These are phyloP conservation scores for Dinoponera quadriceps DNA, from an alignment of 1,140 invertebrate genomes.

Conservation along the genomic window DNA sequence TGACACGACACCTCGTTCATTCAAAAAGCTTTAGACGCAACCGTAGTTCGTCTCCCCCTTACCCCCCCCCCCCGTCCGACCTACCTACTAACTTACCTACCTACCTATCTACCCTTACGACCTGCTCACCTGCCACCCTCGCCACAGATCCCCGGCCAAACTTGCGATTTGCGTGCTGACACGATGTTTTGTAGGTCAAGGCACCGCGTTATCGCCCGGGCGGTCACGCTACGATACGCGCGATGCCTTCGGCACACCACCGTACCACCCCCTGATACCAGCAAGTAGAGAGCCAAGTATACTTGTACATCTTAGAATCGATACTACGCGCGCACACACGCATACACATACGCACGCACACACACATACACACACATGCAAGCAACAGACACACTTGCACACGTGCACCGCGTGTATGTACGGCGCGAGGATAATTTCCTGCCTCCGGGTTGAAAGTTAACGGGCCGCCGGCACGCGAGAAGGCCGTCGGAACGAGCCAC, in stretches of 20 bases:
- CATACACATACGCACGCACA: not conserved
- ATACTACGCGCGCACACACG: slow-evolving; percentile 6
- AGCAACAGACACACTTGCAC: too few relatives aligned
- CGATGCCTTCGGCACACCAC: slow-evolving; percentile 23
- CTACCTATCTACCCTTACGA: not conserved
- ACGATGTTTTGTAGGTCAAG: slow-evolving; percentile 59
- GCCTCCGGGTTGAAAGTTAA: slow-evolving; percentile 54
- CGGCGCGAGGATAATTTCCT: slow-evolving; percentile 57
- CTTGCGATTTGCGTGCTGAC: slow-evolving; percentile 58
- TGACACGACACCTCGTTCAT: slow-evolving; percentile 65
- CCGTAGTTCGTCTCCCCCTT: slow-evolving; percentile 34
- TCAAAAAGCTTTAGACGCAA: slow-evolving; percentile 66
- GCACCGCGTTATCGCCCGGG: slow-evolving; percentile 37
- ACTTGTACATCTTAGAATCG: slow-evolving; percentile 28
- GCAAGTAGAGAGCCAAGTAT: slow-evolving; percentile 29
- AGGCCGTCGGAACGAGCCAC: slow-evolving; percentile 32
- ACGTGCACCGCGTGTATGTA: not conserved
- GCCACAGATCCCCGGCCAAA: not conserved
- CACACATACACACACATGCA: not conserved
- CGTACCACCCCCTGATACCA: slow-evolving; percentile 16
- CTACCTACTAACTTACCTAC: too few relatives aligned
- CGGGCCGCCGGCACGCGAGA: slow-evolving; percentile 30
- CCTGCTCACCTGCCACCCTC: too few relatives aligned
- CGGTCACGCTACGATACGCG: slow-evolving; percentile 26
- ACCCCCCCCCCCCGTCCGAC: not conserved